phyloP scores from a whole-genome alignment of 2,888 invertebrate species.

The Odontothrips loti region DNA sequence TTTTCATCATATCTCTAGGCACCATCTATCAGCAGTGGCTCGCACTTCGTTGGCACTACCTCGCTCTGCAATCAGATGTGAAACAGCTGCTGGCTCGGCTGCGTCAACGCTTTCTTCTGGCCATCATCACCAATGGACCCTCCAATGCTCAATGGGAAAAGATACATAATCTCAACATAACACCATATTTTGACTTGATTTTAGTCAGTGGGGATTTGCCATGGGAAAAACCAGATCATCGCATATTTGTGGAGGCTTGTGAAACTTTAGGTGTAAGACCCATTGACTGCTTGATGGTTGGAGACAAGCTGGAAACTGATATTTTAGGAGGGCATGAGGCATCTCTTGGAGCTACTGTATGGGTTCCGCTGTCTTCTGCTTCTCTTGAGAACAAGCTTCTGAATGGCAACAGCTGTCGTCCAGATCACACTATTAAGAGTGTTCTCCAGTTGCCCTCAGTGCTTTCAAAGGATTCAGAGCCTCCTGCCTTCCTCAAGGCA shows the following conservation, averaged over 20 bases:
- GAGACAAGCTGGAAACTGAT: slow-evolving; percentile 83
- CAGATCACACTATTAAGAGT: slow-evolving; percentile 62
- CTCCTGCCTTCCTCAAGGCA: slow-evolving; percentile 47
- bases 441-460: slow-evolving; percentile 61
- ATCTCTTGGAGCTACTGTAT: slow-evolving; percentile 71
- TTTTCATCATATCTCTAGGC: slow-evolving; percentile 47
- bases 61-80: slow-evolving; percentile 65
- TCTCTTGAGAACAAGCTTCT: slow-evolving; percentile 43
- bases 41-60: slow-evolving; percentile 69
- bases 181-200: slow-evolving; percentile 71
- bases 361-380: slow-evolving; percentile 61
- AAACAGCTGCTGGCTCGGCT: slow-evolving; percentile 64
- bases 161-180: slow-evolving; percentile 64
- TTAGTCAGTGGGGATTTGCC: slow-evolving; percentile 78
- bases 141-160: slow-evolving; percentile 88
- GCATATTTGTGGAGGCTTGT: slow-evolving; percentile 71
- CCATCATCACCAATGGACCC: slow-evolving; percentile 81
- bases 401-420: slow-evolving; percentile 48
- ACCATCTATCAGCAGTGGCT: slow-evolving; percentile 74
- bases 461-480: slow-evolving; percentile 47
- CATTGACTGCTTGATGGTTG: slow-evolving; percentile 76
- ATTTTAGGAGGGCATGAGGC: slow-evolving; percentile 77
- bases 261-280: slow-evolving; percentile 69
- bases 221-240: slow-evolving; percentile 80
- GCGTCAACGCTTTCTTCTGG: slow-evolving; percentile 69